Base-by-base conservation (phyloP, 2,888 invertebrate genomes). In the Blera fallax region DNA sequence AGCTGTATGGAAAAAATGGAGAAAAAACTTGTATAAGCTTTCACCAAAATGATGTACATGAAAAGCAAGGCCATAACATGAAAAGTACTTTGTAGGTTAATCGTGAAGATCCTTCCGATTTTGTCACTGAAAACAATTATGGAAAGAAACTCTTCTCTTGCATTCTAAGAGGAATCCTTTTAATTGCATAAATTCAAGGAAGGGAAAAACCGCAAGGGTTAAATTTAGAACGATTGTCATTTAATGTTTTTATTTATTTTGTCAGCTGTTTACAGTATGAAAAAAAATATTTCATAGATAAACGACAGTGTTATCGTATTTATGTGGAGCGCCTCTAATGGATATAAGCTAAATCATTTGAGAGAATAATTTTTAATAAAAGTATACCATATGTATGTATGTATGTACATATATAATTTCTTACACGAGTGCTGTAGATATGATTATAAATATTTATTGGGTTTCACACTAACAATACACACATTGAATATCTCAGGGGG, bases 1-100 rank as follows among this genome's bases (percentile, higher is more conserved):
- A 58, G 32, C 37, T 40, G 32, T 43, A 37, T 32, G 37, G 37
- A 34, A 32, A 73, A 50, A 21, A 37, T 32, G 37, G 37, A 34
- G 45, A 73, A 50, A 21, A 69, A 48, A 64, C 27, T 29, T 54
- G 50, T 45, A 58, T 40, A 50, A 79, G 80, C 78, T 79, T 79
- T 72, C 34, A 16, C 43, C 14, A 32, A 32, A 60, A 50, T 27
- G 24, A 37, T 48, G 27, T 69, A 62, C 43, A 50, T 48, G 73
- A 52, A 40, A 58, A 48, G 43, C 80, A 73, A 80, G 65, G 80
- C 65, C 73, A 73, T 14, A 16, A 4, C 45, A 69, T 14, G 40
- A 37, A 24, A 79, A 58, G 43, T 64, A 27, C 48, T 60, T 80
- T 67, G 50, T 72, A 64, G 45, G 70, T 72, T 64, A 40, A 58